phyloP scores from a whole-genome alignment of 2,888 invertebrate species.

The Pachliopta kotzebuea region DNA sequence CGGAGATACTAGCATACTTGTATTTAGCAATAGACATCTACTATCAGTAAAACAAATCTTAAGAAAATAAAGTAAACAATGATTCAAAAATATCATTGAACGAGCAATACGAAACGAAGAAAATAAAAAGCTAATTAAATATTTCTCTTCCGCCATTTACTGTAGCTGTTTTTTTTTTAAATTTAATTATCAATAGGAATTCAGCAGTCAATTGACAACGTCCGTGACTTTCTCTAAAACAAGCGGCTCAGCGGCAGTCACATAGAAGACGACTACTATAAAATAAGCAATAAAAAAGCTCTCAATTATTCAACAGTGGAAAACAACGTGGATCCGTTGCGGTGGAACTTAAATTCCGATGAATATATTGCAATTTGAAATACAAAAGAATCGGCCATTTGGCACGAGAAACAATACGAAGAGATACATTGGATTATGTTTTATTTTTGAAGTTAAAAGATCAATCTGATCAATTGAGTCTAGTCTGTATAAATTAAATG shows the following conservation, averaged over 20 bases:
- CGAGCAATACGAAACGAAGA: conserved; percentile 19
- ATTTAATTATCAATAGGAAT: conserved; percentile 55
- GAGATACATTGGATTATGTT: conserved; percentile 12
- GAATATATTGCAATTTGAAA: conserved; percentile 32
- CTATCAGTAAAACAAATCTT: no score
- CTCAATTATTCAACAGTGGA: conserved; percentile 46
- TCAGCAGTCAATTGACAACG: conserved; percentile 54
- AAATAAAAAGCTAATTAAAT: conserved; percentile 38
- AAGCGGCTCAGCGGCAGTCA: conserved; percentile 60
- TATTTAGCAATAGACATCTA: no score
- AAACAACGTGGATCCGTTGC: conserved; percentile 32
- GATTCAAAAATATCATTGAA: conserved; percentile 3
- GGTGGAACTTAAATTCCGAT: conserved; percentile 36
- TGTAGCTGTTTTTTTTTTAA: conserved; percentile 48
- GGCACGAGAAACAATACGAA: not conserved
- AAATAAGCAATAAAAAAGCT: conserved; percentile 51
- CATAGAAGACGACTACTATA: conserved; percentile 53
- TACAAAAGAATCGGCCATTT: conserved; percentile 12
- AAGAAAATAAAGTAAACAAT: not conserved
- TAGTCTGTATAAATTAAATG: no score
- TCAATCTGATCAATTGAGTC: no score
- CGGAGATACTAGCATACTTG: no score
- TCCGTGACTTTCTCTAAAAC: conserved; percentile 76
- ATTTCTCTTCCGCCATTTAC: conserved; percentile 30
- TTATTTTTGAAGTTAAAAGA: not conserved